Percentiles rank a stretch among this genome's conserved stretches.
These are phyloP conservation scores for Micrastur ruficollis DNA, from an alignment of 2,797 vertebrate genomes.

Conservation along the genomic window DNA sequence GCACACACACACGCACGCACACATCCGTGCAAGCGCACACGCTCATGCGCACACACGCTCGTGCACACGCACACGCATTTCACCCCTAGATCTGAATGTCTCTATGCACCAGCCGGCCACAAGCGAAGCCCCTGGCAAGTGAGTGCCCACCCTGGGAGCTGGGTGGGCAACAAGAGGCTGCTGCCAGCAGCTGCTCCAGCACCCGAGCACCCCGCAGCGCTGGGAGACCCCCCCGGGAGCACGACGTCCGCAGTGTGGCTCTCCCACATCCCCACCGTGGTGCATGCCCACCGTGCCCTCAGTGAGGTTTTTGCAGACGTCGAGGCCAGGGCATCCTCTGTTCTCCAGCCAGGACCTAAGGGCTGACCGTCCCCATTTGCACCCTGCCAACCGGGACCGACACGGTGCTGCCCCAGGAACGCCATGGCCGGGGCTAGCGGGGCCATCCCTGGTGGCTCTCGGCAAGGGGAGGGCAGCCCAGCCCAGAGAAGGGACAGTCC, in stretches of 20 bases:
- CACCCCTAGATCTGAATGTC: background rate
- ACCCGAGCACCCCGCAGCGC: background rate
- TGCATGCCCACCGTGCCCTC: fast-evolving
- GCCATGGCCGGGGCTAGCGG: too few relatives aligned
- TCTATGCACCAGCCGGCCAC: background rate
- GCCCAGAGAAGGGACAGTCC: background rate
- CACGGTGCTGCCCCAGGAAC: background rate
- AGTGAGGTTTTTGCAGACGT: too few relatives aligned
- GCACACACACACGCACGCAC: background rate
- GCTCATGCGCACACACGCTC: background rate
- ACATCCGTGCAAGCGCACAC: too few relatives aligned
- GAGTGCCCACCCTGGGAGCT: background rate
- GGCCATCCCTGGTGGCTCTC: background rate
- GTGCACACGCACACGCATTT: fast-evolving
- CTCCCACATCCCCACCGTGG: fast-evolving
- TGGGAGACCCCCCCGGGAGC: fast-evolving
- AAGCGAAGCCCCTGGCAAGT: fast-evolving
- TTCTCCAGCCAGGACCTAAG: background rate
- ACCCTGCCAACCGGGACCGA: background rate
- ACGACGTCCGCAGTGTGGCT: fast-evolving
- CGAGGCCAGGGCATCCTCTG: background rate
- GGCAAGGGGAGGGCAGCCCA: fast-evolving
- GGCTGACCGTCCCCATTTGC: background rate
- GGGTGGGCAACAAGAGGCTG: background rate
- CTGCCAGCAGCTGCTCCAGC: background rate